These are phyloP conservation scores for Caenorhabditis drosophilae DNA, from an alignment of 2,888 invertebrate genomes.

Conservation along the genomic window DNA sequence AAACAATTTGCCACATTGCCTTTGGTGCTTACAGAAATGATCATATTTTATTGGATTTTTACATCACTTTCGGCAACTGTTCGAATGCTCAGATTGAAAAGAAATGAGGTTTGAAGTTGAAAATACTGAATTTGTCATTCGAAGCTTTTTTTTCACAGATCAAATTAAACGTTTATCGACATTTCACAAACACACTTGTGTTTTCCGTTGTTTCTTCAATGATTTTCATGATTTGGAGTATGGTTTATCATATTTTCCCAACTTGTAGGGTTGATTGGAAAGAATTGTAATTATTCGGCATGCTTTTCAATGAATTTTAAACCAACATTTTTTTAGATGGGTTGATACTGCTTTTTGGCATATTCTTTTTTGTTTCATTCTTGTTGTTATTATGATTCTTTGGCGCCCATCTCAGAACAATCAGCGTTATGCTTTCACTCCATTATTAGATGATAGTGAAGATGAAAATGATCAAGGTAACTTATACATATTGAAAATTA, in stretches of 20 bases:
- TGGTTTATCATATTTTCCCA: slow-evolving; percentile 80
- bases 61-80: slow-evolving; percentile 83
- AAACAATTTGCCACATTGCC: slow-evolving; percentile 83
- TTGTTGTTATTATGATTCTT: slow-evolving; percentile 89
- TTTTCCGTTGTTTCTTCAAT: slow-evolving; percentile 86
- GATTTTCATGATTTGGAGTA: slow-evolving; percentile 89
- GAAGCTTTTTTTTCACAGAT: slow-evolving; percentile 37
- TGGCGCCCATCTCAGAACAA: slow-evolving; percentile 96
- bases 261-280: slow-evolving; percentile 87
- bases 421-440: slow-evolving; percentile 87
- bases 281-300: slow-evolving; percentile 76
- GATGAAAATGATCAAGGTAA: slow-evolving; percentile 76
- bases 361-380: slow-evolving; percentile 84
- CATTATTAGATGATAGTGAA: slow-evolving; percentile 82
- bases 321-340: slow-evolving; percentile 75
- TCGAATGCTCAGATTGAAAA: slow-evolving; percentile 82
- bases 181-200: slow-evolving; percentile 91
- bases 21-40: slow-evolving; percentile 80
- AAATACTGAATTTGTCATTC: neutral
- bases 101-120: slow-evolving; percentile 88
- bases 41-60: slow-evolving; percentile 81
- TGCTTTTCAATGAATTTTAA: neutral
- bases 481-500: neutral
- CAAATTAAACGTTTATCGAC: slow-evolving; percentile 85
- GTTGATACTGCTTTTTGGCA: slow-evolving; percentile 95